phyloP scores from a whole-genome alignment of 2,888 invertebrate species.

The Chloromyia formosa region DNA sequence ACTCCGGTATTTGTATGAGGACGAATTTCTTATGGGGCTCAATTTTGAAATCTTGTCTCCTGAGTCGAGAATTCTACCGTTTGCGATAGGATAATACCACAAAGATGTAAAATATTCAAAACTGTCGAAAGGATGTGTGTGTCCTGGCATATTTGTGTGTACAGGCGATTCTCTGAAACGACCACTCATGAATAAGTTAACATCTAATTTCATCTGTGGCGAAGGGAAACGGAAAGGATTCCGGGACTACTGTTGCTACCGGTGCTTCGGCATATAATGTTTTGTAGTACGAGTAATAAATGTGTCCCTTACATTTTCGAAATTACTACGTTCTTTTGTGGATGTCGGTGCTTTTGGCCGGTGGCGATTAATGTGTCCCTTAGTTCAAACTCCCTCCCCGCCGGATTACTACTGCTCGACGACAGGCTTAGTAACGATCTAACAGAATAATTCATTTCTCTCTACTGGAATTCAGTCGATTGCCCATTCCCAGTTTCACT shows the following conservation, averaged over 20 bases:
- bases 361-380: no score
- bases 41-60: no score
- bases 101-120: conserved; percentile 29
- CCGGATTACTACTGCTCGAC: no score
- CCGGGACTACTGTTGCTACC: not conserved
- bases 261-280: no score
- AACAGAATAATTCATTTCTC: no score
- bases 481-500: not conserved
- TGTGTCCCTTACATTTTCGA: not conserved
- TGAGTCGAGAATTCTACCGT: no score
- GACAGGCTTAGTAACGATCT: no score
- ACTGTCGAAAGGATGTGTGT: not conserved
- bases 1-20: no score
- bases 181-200: conserved; percentile 2
- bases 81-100: conserved; percentile 5
- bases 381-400: no score
- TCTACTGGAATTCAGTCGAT: not conserved
- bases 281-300: no score
- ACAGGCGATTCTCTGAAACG: not conserved
- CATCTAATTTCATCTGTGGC: not conserved
- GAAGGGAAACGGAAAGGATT: not conserved
- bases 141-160: not conserved
- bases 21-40: no score
- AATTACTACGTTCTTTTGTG: not conserved
- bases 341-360: no score